A percentile compares a stretch with the other conserved stretches of the same genome.
Conservation (phyloP, 2,888 invertebrate genomes). For the Limnephilus lunatus region DNA sequence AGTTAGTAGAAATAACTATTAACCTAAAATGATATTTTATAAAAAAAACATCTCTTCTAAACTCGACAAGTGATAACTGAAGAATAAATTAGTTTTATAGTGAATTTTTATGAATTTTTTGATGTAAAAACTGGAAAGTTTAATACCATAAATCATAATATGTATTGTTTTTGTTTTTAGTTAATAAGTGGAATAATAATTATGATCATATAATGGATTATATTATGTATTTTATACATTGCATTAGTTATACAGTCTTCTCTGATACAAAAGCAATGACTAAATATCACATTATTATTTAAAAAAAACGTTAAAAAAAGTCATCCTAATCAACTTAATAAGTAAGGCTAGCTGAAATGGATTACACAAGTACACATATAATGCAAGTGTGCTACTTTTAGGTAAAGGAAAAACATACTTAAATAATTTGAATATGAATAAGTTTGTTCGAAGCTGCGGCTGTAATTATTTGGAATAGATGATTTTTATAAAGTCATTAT, state of each 20-base stretch:
- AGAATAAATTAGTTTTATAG: not conserved
- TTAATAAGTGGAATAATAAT: not conserved
- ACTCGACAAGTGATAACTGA: not conserved
- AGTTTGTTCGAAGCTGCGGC: not conserved
- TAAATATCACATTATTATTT: not conserved
- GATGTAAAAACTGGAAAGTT: not conserved
- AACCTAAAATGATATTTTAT: not conserved
- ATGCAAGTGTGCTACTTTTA: not conserved
- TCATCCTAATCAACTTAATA: conserved; percentile 1
- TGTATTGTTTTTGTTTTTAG: not conserved
- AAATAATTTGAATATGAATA: not conserved
- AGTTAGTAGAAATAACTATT: not conserved
- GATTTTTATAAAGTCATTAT: not conserved
- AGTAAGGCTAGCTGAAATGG: conserved; percentile 6
- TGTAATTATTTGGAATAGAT: not conserved
- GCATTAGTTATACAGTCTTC: conserved; percentile 8
- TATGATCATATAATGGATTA: not conserved
- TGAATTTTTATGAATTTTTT: not conserved
- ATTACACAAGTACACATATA: not conserved
- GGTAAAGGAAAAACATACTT: not conserved
- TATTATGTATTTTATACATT: conserved; percentile 2
- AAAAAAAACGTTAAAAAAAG: not conserved
- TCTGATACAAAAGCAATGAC: not conserved
- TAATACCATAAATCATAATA: not conserved
- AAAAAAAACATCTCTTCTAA: not conserved